These are phyloP conservation scores for Peromyscus polionotus DNA, from an alignment of 2,113 vertebrate species.

Conservation along the genomic window DNA sequence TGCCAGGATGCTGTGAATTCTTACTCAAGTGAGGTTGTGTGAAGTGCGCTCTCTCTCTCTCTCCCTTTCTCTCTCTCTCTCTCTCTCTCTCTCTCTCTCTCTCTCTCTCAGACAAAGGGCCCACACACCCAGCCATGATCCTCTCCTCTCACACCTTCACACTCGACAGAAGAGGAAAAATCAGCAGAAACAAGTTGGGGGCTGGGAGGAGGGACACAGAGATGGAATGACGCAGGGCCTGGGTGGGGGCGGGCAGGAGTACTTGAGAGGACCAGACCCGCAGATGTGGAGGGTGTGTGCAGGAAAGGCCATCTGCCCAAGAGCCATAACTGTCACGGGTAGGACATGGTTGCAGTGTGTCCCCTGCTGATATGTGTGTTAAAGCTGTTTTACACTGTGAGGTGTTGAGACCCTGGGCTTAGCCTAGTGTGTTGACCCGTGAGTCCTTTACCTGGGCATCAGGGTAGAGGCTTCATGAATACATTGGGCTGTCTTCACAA, in stretches of 20 bases:
- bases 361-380: too few species aligned
- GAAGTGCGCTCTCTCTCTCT: not conserved
- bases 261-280: not conserved
- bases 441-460: not conserved
- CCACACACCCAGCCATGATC: not conserved
- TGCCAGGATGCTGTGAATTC: too few species aligned
- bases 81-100: not conserved
- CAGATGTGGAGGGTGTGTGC: fast-evolving
- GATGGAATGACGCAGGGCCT: not conserved
- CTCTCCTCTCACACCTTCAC: too few species aligned
- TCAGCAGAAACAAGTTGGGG: too few species aligned
- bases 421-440: too few species aligned
- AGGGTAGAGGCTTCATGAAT: not conserved
- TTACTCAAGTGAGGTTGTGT: fast-evolving
- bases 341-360: not conserved
- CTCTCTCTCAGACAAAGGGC: not conserved
- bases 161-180: not conserved
- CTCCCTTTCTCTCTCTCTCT: not conserved
- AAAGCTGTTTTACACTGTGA: not conserved
- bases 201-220: fast-evolving
- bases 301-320: not conserved
- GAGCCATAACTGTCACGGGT: not conserved
- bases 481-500: not conserved
- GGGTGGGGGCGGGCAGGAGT: too few species aligned
- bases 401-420: not conserved